These are phyloP conservation scores for Caenorhabditis inopinata DNA, from an alignment of 1,140 invertebrate species.

Conservation along the genomic window DNA sequence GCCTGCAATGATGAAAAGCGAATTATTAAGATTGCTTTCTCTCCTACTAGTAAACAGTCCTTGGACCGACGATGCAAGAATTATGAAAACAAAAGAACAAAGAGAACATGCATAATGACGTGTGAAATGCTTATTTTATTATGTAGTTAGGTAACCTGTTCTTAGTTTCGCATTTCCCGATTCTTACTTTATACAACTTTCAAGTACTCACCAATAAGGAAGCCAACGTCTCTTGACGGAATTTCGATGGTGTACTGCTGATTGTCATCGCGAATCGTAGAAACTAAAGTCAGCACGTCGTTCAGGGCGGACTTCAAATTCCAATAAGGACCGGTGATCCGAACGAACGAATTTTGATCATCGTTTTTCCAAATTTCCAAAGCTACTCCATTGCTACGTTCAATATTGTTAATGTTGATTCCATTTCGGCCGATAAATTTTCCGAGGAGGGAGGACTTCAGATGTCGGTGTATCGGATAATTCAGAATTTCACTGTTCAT, in stretches of 20 bases:
- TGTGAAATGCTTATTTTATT: background rate
- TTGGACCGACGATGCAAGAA: background rate
- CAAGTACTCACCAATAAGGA: background rate
- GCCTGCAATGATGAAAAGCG: background rate
- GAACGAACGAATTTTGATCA: background rate
- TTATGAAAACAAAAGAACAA: slow-evolving; percentile 16
- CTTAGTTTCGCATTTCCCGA: background rate
- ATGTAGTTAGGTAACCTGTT: slow-evolving; percentile 15
- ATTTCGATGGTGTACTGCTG: background rate
- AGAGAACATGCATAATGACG: slow-evolving; percentile 20
- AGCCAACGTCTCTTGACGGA: background rate
- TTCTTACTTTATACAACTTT: too few species aligned
- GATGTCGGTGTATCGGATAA: background rate
- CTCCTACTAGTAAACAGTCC: background rate
- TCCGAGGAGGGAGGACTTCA: background rate
- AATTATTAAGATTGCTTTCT: background rate
- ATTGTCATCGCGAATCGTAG: background rate
- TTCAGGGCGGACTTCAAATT: background rate
- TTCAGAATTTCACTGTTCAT: background rate
- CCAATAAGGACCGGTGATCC: background rate
- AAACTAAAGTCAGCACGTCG: background rate
- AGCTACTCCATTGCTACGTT: background rate
- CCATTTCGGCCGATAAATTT: background rate
- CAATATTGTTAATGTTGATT: slow-evolving; percentile 4
- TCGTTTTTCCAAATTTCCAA: slow-evolving; percentile 4